phyloP scores from a whole-genome alignment of 2,888 invertebrate species.

The Frankliniella fusca region DNA sequence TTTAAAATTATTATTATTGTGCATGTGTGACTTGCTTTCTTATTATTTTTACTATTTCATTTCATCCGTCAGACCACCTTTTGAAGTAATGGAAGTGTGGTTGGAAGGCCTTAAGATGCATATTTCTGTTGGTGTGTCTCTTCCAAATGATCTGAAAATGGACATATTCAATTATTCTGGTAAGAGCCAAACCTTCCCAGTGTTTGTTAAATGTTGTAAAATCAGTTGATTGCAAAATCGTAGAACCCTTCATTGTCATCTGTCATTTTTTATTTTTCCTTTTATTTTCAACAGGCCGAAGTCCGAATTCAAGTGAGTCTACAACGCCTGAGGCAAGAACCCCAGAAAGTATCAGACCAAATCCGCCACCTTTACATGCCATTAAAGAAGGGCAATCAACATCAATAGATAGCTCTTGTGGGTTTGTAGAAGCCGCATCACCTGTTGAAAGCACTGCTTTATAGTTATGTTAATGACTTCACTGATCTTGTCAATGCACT shows the following conservation, averaged over 20 bases:
- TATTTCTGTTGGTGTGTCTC: conserved; percentile 58
- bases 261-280: neutral
- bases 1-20: conserved; percentile 23
- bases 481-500: no score
- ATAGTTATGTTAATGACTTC: neutral
- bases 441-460: conserved; percentile 43
- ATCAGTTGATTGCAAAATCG: neutral
- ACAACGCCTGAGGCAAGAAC: conserved; percentile 57
- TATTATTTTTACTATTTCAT: conserved; percentile 28
- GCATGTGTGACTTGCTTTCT: conserved; percentile 14
- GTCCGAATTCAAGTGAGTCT: conserved; percentile 58
- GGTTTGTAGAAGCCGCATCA: conserved; percentile 35
- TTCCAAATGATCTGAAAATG: conserved; percentile 64
- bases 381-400: conserved; percentile 52
- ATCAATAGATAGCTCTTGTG: conserved; percentile 32
- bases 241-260: neutral
- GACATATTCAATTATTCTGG: conserved; percentile 67
- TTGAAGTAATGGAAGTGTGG: conserved; percentile 87
- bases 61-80: conserved; percentile 65
- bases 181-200: conserved; percentile 31
- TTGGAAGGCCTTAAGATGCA: conserved; percentile 73
- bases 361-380: conserved; percentile 51
- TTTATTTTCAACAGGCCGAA: conserved; percentile 47
- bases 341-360: conserved; percentile 34
- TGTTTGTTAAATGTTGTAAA: neutral